Evolutionary conservation across 2,888 invertebrate species (phyloP), one percentile per base, ranked within the genome.

Genomic region (Cheilosia vernalis): DNA sequence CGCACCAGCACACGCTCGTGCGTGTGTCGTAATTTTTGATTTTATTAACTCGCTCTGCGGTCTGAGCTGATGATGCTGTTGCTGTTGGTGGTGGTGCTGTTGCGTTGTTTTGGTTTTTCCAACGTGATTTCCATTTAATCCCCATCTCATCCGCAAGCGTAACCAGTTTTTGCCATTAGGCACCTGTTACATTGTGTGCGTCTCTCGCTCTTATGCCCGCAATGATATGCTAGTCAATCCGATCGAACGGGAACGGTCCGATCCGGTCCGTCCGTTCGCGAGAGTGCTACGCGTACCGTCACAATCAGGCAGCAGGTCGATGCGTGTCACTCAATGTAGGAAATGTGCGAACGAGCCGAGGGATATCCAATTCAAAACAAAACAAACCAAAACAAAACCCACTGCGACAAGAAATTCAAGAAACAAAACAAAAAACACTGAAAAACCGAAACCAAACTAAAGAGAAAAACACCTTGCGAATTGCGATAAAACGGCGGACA

Each of bases 131-230:
- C 76, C 64, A 69, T 69, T 76, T 76, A 76, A 73, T 81, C 74
- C 27, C 49, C 51, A 19, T 33, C 33, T 42, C 73, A 24, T 51
- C 58, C 37, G 47, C 74, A 63, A 72, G 64, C 58, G 64, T 70
- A 81, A 81, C 81, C 80, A 85, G 85, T 85, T 85, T 85, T 81
- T 56, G 67, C 72, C 74, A 85, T 85, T 85, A 81, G 76, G 76
- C 85, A 81, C 76, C 85, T 85, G 69, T 74, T 69, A 61, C 61
- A 60, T 51, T 55, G 74, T 81, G 74, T 74, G 67, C 42, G 58
- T 33, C 51, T 30, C 33, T 37, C 37, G 30, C n/a, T 19, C 53
- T 4, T 2, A 30, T 17, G 9, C 27, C n/a, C n/a, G 4, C 49
- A 7, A 60, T 49, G 49, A 33, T 37, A 49, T 64, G 64, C 49